Evolutionary conservation across 2,797 vertebrate genomes (phyloP).

Genomic region (Takifugu ocellatus): DNA sequence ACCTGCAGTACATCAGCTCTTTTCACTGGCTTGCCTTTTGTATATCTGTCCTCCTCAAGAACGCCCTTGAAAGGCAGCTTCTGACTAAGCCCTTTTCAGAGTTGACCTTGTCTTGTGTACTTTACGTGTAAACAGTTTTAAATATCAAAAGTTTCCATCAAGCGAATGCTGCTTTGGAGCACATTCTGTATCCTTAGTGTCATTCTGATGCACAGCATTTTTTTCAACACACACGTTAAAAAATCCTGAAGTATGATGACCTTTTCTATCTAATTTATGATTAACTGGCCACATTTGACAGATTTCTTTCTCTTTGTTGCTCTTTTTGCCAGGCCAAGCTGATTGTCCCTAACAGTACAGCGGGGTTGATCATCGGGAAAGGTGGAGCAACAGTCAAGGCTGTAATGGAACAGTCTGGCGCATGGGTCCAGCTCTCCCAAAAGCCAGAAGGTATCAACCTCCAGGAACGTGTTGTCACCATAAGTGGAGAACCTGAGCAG

Average conservation of each 20-base stretch:
- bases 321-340: constrained; percentile 83
- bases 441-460: constrained; percentile 94
- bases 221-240: neutral
- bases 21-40: constrained; percentile 14
- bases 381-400: constrained; percentile 90
- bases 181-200: neutral
- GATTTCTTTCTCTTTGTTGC: neutral
- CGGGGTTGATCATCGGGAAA: constrained; percentile 91
- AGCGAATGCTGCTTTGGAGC: neutral
- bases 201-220: neutral
- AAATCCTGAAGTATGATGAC: neutral
- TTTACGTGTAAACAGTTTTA: too few species aligned
- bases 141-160: too few species aligned
- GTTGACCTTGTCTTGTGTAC: constrained; percentile 14
- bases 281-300: too few species aligned
- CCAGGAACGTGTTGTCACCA: constrained; percentile 92
- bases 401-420: constrained; percentile 93
- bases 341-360: constrained; percentile 94
- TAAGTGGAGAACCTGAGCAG: constrained; percentile 90
- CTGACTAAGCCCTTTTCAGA: constrained; percentile 17
- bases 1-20: constrained; percentile 1
- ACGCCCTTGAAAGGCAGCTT: constrained; percentile 26
- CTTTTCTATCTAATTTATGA: neutral
- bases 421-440: constrained; percentile 94
- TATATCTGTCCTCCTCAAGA: constrained; percentile 20